Conservation (phyloP, 2,797 vertebrate genomes). For the Pipistrellus pygmaeus region DNA sequence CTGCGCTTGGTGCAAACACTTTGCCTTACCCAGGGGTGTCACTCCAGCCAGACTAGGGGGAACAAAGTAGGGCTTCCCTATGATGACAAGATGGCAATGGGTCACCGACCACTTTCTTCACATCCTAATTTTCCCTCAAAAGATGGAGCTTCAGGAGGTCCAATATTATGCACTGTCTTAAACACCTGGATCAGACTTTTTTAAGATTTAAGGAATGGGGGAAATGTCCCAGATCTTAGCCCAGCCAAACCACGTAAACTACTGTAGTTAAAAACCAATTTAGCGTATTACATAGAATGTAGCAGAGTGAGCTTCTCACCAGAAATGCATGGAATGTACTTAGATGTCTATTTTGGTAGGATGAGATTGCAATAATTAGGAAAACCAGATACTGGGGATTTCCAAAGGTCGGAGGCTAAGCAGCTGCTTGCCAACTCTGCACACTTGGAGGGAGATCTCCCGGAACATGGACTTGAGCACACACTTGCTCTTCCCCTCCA, state of each 20-base stretch:
- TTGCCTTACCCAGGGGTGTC: neutral
- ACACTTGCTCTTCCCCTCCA: neutral
- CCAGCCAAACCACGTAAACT: neutral
- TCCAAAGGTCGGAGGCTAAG: conserved; percentile 66
- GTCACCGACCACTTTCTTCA: neutral
- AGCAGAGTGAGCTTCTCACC: conserved; percentile 51
- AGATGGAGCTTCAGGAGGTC: neutral
- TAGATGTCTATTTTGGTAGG: conserved; percentile 63
- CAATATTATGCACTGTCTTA: neutral
- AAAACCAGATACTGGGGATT: conserved; percentile 80
- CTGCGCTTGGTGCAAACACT: neutral
- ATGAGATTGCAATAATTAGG: conserved; percentile 77
- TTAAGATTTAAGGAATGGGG: neutral
- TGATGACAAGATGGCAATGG: neutral
- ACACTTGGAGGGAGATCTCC: neutral
- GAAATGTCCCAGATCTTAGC: neutral
- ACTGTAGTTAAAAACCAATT: conserved; percentile 21
- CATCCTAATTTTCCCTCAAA: neutral
- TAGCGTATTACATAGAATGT: neutral
- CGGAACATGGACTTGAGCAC: neutral
- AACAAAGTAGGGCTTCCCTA: neutral
- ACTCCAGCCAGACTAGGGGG: neutral
- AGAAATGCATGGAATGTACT: conserved; percentile 74
- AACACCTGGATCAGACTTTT: neutral
- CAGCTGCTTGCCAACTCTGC: neutral